Evolutionary conservation across 2,113 vertebrate genomes (phyloP).

Genomic region (Pterocles gutturalis): DNA sequence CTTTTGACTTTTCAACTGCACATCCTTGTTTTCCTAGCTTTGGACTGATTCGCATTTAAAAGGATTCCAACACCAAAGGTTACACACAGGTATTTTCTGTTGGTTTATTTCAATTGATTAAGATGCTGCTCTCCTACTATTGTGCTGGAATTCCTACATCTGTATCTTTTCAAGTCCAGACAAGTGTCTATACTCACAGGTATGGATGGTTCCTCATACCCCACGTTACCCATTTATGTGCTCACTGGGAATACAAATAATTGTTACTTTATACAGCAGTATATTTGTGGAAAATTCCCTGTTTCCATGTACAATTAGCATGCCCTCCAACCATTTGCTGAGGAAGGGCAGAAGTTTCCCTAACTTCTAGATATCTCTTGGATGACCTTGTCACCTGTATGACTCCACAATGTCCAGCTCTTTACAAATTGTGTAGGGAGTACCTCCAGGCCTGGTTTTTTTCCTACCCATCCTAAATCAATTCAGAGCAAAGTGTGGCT

Average conservation of each 20-base stretch:
- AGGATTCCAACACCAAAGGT: not conserved
- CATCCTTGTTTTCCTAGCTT: not conserved
- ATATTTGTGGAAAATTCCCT: not conserved
- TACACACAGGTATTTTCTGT: not conserved
- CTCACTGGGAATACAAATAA: not conserved
- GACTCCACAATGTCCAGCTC: not conserved
- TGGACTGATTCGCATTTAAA: not conserved
- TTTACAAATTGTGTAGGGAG: not conserved
- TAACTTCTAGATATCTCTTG: not conserved
- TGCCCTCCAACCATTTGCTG: not conserved
- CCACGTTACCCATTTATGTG: accelerated
- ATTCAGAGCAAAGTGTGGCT: not conserved
- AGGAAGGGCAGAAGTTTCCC: not conserved
- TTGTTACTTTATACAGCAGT: not conserved
- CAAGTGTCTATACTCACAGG: not conserved
- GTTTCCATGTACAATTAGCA: not conserved
- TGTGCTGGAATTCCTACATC: not conserved
- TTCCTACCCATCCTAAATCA: not conserved
- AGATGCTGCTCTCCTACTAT: not conserved
- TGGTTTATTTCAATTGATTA: not conserved
- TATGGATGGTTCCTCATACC: not conserved
- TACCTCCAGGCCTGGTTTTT: not conserved
- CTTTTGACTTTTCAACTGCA: not conserved
- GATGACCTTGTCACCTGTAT: not conserved
- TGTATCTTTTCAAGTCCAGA: not conserved